A percentile compares a stretch with the other conserved stretches of the same genome.
Evolutionary conservation across 2,113 vertebrate genomes (phyloP).

Genomic region (Pomatostomus ruficeps): DNA sequence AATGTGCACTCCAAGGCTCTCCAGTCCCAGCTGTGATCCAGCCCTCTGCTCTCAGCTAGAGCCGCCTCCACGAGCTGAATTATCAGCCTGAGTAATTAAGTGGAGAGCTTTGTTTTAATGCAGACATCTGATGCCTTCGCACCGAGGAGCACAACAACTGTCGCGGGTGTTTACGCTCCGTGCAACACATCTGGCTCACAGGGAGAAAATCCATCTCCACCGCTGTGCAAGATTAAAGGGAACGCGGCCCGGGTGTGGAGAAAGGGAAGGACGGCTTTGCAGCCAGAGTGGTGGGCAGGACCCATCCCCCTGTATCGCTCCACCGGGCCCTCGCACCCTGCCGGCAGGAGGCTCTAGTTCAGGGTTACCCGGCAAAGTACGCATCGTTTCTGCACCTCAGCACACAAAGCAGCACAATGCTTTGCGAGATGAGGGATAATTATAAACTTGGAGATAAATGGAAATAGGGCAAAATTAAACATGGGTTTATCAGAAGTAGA

Average conservation of each 20-base stretch:
- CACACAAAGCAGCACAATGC: not conserved
- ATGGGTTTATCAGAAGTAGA: constrained; percentile 20
- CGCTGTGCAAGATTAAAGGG: constrained; percentile 12
- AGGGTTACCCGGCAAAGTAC: not conserved
- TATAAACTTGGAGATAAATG: not conserved
- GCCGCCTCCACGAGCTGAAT: constrained; percentile 43
- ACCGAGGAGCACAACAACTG: constrained; percentile 40
- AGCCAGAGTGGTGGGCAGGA: not conserved
- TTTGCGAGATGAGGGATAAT: not conserved
- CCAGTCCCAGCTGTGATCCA: constrained; percentile 60
- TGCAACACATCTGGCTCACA: constrained; percentile 58
- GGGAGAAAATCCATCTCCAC: constrained; percentile 21
- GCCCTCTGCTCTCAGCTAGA: constrained; percentile 49
- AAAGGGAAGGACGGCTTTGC: not conserved
- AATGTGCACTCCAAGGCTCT: constrained; percentile 52
- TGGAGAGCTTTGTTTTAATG: constrained; percentile 63
- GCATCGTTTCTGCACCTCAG: accelerated
- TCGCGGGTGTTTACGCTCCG: constrained; percentile 42
- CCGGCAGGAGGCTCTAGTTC: not conserved
- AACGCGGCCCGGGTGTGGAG: accelerated
- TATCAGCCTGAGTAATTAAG: constrained; percentile 59
- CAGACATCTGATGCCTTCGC: constrained; percentile 58
- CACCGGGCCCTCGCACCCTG: accelerated
- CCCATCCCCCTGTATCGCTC: accelerated
- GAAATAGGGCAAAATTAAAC: constrained; percentile 37